A percentile compares a stretch with the other conserved stretches of the same genome.
These are phyloP conservation scores for Hippocampus kuda DNA, from an alignment of 2,797 vertebrate genomes.

Conservation along the genomic window DNA sequence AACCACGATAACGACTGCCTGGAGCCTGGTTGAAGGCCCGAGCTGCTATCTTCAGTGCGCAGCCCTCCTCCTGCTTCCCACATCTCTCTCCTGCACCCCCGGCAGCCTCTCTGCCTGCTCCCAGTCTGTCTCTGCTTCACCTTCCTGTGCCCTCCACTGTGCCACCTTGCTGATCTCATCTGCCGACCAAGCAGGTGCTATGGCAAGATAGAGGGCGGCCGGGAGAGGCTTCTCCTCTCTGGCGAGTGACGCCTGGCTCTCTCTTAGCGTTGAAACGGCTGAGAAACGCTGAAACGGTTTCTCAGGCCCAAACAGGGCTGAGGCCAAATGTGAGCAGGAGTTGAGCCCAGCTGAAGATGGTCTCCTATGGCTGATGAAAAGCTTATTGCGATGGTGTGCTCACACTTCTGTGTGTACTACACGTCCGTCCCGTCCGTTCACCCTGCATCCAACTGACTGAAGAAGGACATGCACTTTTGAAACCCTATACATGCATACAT, in stretches of 20 bases:
- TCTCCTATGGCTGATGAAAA: conserved; percentile 44
- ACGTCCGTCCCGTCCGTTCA: background rate
- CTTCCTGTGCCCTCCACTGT: conserved; percentile 62
- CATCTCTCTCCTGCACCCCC: conserved; percentile 46
- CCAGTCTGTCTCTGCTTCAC: conserved; percentile 44
- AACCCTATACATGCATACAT: conserved; percentile 17
- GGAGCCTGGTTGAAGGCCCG: conserved; percentile 51
- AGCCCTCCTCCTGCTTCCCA: conserved; percentile 51
- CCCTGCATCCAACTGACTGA: background rate
- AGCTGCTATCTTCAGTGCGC: conserved; percentile 58
- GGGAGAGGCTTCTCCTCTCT: conserved; percentile 56
- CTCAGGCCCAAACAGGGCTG: conserved; percentile 28
- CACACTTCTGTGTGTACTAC: background rate
- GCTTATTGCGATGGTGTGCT: conserved; percentile 35
- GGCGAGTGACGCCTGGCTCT: conserved; percentile 54
- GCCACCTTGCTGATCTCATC: conserved; percentile 69
- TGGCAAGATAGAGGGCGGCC: conserved; percentile 60
- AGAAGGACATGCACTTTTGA: background rate
- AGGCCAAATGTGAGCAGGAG: conserved; percentile 39
- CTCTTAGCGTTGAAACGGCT: conserved; percentile 31
- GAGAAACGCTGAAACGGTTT: conserved; percentile 42
- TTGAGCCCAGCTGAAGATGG: conserved; percentile 33
- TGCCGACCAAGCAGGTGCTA: conserved; percentile 65
- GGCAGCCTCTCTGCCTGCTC: conserved; percentile 47
- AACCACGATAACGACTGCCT: conserved; percentile 58